Evolutionary conservation across 1,140 invertebrate genomes (phyloP).

Genomic region (Mya arenaria): DNA sequence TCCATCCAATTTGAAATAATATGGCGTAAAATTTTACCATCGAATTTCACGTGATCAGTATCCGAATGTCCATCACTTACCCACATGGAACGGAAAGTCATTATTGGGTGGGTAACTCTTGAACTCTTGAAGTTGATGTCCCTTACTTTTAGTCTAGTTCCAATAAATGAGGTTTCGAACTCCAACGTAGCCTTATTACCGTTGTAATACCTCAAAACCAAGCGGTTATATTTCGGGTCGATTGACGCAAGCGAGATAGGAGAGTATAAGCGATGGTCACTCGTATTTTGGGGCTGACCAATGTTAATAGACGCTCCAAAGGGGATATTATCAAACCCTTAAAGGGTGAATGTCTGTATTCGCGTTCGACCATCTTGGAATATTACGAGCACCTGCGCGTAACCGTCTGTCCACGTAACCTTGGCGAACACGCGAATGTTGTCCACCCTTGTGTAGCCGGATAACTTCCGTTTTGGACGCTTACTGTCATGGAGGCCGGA

Average conservation of each 20-base stretch:
- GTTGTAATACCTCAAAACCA: conserved; percentile 13
- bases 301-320: conserved; percentile 46
- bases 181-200: conserved; percentile 7
- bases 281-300: conserved; percentile 16
- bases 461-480: not conserved
- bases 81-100: conserved; percentile 55
- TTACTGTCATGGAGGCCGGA: conserved; percentile 34
- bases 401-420: conserved; percentile 38
- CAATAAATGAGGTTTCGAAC: not conserved
- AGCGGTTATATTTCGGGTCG: not conserved
- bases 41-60: conserved; percentile 43
- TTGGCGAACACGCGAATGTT: conserved; percentile 32
- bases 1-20: conserved; percentile 39
- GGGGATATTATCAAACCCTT: conserved; percentile 44
- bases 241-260: conserved; percentile 16
- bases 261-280: conserved; percentile 11
- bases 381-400: conserved; percentile 45
- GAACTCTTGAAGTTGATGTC: conserved; percentile 25
- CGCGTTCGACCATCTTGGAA: conserved; percentile 42
- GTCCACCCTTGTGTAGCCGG: not conserved
- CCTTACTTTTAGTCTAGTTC: conserved; percentile 36
- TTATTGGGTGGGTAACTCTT: conserved; percentile 17
- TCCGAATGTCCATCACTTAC: conserved; percentile 41
- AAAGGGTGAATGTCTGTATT: conserved; percentile 39
- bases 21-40: conserved; percentile 47